Evolutionary conservation across 2,113 vertebrate species (phyloP).

Genomic region (Oplegnathus fasciatus): DNA sequence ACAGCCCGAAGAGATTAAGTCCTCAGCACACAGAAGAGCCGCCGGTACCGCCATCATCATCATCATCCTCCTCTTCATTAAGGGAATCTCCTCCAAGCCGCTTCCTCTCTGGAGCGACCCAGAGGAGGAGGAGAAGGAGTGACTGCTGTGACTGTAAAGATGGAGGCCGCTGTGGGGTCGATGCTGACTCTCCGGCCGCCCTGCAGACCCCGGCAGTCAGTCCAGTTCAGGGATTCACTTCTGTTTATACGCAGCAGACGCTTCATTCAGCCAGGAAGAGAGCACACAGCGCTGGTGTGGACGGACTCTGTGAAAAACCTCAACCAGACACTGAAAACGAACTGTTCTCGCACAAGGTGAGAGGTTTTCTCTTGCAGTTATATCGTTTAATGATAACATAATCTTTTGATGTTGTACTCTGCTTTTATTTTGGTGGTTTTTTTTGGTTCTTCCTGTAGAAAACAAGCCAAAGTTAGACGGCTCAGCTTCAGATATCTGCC

Average conservation of each 20-base stretch:
- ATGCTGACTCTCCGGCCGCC: background rate
- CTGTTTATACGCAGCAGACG: background rate
- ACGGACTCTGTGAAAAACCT: background rate
- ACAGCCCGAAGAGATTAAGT: constrained; percentile 5
- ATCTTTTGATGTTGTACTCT: background rate
- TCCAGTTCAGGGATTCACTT: constrained; percentile 41
- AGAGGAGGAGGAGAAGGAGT: constrained; percentile 3
- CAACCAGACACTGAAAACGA: constrained; percentile 28
- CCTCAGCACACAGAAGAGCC: background rate
- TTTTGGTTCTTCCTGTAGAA: background rate
- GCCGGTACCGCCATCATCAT: background rate
- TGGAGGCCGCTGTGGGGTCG: background rate
- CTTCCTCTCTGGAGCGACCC: background rate
- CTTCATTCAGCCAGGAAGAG: constrained; percentile 28
- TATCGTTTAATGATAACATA: background rate
- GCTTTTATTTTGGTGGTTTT: too few species aligned
- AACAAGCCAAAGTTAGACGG: background rate
- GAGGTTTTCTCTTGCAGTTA: background rate
- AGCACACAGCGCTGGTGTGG: background rate
- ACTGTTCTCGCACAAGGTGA: constrained; percentile 73
- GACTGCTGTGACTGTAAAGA: background rate
- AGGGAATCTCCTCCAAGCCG: constrained; percentile 11
- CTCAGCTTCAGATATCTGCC: background rate
- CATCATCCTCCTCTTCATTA: background rate
- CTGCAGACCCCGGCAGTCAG: background rate